A percentile compares a stretch with the other conserved stretches of the same genome.
Evolutionary conservation across 2,888 invertebrate species (phyloP).

Genomic region (Patella pellucida): DNA sequence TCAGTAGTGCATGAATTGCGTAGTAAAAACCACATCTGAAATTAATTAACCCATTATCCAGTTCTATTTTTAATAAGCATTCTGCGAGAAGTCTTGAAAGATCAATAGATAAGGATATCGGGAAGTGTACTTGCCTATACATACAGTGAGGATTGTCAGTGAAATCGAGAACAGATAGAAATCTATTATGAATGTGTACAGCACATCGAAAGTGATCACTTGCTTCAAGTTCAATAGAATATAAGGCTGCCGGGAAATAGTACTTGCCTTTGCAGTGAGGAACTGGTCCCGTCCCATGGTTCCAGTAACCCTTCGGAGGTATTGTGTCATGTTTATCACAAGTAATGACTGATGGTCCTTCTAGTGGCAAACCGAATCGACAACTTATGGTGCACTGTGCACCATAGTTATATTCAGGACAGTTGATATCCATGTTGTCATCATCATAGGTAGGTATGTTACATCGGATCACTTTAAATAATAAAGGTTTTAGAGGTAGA

Average conservation of each 20-base stretch:
- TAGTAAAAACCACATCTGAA: too few relatives aligned
- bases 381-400: conserved; percentile 12
- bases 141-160: not conserved
- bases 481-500: not conserved
- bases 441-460: conserved; percentile 11
- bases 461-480: conserved; percentile 3
- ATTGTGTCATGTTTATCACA: conserved; percentile 12
- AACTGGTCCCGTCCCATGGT: not conserved
- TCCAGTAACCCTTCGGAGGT: conserved; percentile 11
- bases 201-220: not conserved
- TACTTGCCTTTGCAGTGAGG: conserved; percentile 8
- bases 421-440: conserved; percentile 11
- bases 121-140: not conserved
- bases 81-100: not conserved
- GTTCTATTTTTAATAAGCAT: too few relatives aligned
- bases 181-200: not conserved
- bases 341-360: conserved; percentile 15
- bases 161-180: not conserved
- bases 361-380: conserved; percentile 12
- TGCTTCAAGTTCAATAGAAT: not conserved
- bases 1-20: too few relatives aligned
- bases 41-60: too few relatives aligned
- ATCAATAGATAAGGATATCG: not conserved
- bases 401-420: conserved; percentile 14
- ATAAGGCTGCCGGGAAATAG: not conserved